Percentiles rank a stretch among this genome's conserved stretches.
These are phyloP conservation scores for Entelurus aequoreus DNA, from an alignment of 2,113 vertebrate genomes.

Conservation along the genomic window DNA sequence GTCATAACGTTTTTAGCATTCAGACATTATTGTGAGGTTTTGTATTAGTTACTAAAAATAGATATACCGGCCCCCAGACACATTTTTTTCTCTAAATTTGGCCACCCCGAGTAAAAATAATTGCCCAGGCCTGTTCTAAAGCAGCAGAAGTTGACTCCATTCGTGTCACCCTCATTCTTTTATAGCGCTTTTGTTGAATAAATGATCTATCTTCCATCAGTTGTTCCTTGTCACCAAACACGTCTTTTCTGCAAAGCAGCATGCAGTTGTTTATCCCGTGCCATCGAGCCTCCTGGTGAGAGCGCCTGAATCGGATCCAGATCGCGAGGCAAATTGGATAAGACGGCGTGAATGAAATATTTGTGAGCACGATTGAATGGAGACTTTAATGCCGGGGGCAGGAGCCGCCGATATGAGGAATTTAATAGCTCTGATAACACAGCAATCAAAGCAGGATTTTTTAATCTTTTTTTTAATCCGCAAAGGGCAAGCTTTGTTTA, in stretches of 20 bases:
- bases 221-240: conserved; percentile 14
- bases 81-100: too few relatives aligned
- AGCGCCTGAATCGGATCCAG: conserved; percentile 36
- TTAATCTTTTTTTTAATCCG: conserved; percentile 18
- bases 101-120: too few relatives aligned
- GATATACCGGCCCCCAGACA: too few relatives aligned
- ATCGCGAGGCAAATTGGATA: conserved; percentile 41
- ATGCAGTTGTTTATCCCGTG: conserved; percentile 31
- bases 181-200: conserved; percentile 15
- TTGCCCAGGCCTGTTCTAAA: too few relatives aligned
- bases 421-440: conserved; percentile 36
- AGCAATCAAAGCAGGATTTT: conserved; percentile 54
- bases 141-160: conserved; percentile 10
- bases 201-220: conserved; percentile 6
- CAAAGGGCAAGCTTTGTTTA: conserved; percentile 55
- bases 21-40: too few relatives aligned
- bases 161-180: conserved; percentile 16
- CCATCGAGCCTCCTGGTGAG: conserved; percentile 22
- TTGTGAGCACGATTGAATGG: conserved; percentile 35
- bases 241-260: conserved; percentile 17
- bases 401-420: conserved; percentile 31
- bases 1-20: too few relatives aligned
- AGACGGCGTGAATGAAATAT: conserved; percentile 55
- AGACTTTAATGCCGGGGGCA: conserved; percentile 47
- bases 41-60: too few relatives aligned